phyloP scores from a whole-genome alignment of 2,113 vertebrate genomes.

The Lepus europaeus region DNA sequence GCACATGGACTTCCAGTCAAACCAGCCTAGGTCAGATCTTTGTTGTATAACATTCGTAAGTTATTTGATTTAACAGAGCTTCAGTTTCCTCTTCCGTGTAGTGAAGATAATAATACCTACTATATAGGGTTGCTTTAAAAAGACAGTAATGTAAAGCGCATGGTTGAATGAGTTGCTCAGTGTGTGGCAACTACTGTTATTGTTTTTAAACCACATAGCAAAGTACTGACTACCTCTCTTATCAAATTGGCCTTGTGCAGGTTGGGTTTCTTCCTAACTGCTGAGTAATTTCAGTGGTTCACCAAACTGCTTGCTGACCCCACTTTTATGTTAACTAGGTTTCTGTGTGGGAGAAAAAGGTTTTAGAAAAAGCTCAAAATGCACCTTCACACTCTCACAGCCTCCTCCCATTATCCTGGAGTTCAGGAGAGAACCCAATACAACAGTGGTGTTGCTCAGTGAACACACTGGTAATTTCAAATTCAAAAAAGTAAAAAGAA shows the following conservation, averaged over 20 bases:
- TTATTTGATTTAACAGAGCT: neutral
- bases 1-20: neutral
- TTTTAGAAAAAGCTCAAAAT: neutral
- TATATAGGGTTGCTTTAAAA: neutral
- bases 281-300: neutral
- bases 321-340: neutral
- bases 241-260: neutral
- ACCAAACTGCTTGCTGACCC: neutral
- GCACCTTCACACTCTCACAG: fast-evolving
- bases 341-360: neutral
- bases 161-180: neutral
- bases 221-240: neutral
- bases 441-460: too few relatives aligned
- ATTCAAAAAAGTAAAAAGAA: neutral
- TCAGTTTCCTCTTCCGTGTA: neutral
- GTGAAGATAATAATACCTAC: neutral
- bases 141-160: neutral
- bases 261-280: neutral
- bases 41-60: neutral
- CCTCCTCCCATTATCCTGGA: neutral
- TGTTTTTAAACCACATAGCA: neutral
- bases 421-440: neutral
- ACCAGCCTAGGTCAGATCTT: neutral
- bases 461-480: neutral
- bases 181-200: neutral